phyloP scores from a whole-genome alignment of 2,113 vertebrate species.

The Carollia perspicillata region DNA sequence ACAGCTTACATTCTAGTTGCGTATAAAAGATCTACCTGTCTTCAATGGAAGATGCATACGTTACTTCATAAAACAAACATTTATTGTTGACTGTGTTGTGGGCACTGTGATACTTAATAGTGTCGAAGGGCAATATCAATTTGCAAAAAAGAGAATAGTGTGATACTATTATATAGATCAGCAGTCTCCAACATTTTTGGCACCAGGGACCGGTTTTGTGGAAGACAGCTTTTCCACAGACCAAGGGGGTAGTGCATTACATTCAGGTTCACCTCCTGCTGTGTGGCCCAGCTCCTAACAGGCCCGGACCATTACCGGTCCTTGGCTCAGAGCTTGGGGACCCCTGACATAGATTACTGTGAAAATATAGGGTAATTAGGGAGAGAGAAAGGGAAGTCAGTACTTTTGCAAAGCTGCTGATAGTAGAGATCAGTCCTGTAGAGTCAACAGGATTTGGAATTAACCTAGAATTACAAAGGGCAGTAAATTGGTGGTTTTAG shows the following conservation, averaged over 20 bases:
- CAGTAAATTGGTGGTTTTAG: slow-evolving; percentile 28
- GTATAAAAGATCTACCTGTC: neutral
- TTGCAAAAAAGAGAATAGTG: neutral
- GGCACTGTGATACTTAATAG: neutral
- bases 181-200: too few relatives aligned
- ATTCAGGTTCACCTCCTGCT: too few relatives aligned
- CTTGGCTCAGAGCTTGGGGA: too few relatives aligned
- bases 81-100: neutral
- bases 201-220: too few relatives aligned
- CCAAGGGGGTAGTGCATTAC: too few relatives aligned
- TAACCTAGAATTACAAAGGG: neutral
- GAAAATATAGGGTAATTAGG: neutral
- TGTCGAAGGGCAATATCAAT: neutral
- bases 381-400: neutral
- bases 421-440: neutral
- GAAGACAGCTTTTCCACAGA: too few relatives aligned
- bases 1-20: neutral
- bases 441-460: neutral
- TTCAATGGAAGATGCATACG: neutral
- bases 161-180: neutral
- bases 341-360: neutral
- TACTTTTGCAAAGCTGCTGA: neutral
- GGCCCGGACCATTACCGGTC: too few relatives aligned
- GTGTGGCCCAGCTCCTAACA: too few relatives aligned
- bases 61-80: slow-evolving; percentile 12